Base-by-base conservation (phyloP, 2,113 vertebrate species). In the Junco hyemalis region DNA sequence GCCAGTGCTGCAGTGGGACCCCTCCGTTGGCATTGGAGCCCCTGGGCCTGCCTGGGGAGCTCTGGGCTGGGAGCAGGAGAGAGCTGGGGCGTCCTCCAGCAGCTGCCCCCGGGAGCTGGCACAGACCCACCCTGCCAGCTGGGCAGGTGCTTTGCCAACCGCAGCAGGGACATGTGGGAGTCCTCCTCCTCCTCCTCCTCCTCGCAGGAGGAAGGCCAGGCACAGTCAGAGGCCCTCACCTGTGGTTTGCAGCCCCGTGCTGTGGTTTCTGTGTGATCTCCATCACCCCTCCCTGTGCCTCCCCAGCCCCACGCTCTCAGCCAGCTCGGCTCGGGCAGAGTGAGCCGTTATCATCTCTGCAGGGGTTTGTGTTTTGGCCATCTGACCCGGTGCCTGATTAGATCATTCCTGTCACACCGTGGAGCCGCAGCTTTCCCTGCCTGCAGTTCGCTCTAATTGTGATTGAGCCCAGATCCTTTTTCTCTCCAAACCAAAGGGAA, bases 381-480 rank as follows among this genome's bases (percentile, higher is more conserved):
- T 77, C 77, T 88, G 84, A 77, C 70, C 78, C 12, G 2, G n/a
- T 65, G 74, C 57, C 95, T 81, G 92, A 79, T 94, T 29, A 91
- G 92, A 71, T 93, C 93, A 10, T 69, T 95, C 81, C 28, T 33
- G 31, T 29, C 3, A 44, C 61, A 71, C 86, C 13, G 40, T 28
- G 81, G 79, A 95, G 73, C 65, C 5, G 15, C 81, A 87, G 79
- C 87, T 78, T 68, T 15, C 57, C 35, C 90, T 79, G 69, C 92
- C 90, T 91, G 87, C 78, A 51, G 83, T 76, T 94, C 40, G 5
- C 81, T 84, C 90, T 93, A 85, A 92, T 94, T 93, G 71, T 79
- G 76, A 23, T 26, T 54, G 94, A 95, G 91, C 92, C 0, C 26
- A 69, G 48, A 73, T 79, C 63, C 53, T 24, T 81, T 91, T 93